Evolutionary conservation across 2,888 invertebrate species (phyloP), one percentile per base, ranked within the genome.

Genomic region (Microdon myrmicae): DNA sequence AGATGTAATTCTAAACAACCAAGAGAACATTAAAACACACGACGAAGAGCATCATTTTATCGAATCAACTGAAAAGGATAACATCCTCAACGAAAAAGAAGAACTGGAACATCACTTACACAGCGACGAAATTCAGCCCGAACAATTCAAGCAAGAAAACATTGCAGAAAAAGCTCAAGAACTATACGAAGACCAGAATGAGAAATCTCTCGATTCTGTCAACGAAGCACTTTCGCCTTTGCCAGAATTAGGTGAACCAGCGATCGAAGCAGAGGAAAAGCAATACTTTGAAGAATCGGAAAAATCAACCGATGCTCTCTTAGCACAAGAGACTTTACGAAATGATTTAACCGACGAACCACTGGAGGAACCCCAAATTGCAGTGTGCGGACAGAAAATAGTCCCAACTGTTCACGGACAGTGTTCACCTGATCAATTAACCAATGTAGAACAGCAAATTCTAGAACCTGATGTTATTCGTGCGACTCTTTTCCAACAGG

Each of bases 281-380:
- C 61, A 64, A 20, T 64, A 56, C 17, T 64, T 64, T 10, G 61
- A 64, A 12, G 61, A 64, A 28, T 51, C 61, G 3, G 61, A 64
- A 19, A 64, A 64, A 19, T 9, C 22, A 8, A 16, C n/a, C 4
- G 41, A 45, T 5, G 20, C 8, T 22, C 3, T 35, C 3, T 9
- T 14, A 6, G 22, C 29, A 7, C 51, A 35, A 17, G 37, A 44
- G 8, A 17, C 8, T 16, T 2, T n/a, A 16, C 5, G 16, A 32
- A 16, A 10, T 5, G 16, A 14, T 10, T 14, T 16, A 32, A 22
- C n/a, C 2, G 34, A 56, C 1, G 41, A 55, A 6, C 7, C 37
- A 16, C 13, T 45, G 26, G 64, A 56, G 8, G 49, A 47, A 31
- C 19, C 29, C 7, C 45, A 51, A 31, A 34, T n/a, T 51, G n/a